These are phyloP conservation scores for Silurus lanzhouensis DNA, from an alignment of 2,797 vertebrate species.

Conservation along the genomic window DNA sequence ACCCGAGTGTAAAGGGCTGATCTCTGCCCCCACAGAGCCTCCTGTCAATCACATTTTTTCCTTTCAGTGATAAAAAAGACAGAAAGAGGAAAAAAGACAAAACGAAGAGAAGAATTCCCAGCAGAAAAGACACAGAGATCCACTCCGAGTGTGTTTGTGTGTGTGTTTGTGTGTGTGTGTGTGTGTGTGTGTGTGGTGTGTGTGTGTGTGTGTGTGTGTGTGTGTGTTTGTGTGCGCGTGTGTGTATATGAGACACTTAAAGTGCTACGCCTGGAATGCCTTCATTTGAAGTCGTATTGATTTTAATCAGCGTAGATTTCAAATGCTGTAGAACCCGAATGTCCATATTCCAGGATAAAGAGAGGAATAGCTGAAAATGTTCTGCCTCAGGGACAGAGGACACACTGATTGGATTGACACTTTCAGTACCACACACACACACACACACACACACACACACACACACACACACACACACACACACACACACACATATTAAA, in stretches of 20 bases:
- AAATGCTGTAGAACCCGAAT: conserved; percentile 55
- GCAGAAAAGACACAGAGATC: conserved; percentile 73
- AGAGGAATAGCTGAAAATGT: conserved; percentile 6
- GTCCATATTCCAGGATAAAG: conserved; percentile 28
- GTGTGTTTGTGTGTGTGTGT: conserved; percentile 23
- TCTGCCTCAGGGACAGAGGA: not conserved
- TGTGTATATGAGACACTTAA: conserved; percentile 56
- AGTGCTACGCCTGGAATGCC: conserved; percentile 62
- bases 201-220: conserved; percentile 40
- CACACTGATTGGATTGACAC: conserved; percentile 45
- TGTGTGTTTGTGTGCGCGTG: conserved; percentile 46
- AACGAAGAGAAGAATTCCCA: conserved; percentile 58
- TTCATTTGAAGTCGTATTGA: conserved; percentile 70
- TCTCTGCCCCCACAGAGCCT: conserved; percentile 71
- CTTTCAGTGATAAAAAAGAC: conserved; percentile 62
- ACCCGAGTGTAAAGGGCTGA: conserved; percentile 65
- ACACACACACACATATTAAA: not conserved
- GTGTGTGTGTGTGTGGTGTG: conserved; percentile 30
- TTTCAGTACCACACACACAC: conserved; percentile 17
- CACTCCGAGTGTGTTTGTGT: not conserved
- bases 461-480: conserved; percentile 11
- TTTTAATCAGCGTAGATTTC: conserved; percentile 72
- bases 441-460: conserved; percentile 29
- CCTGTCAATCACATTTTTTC: conserved; percentile 78
- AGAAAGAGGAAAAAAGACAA: conserved; percentile 35